A percentile compares a stretch with the other conserved stretches of the same genome.
phyloP scores from a whole-genome alignment of 2,797 vertebrate genomes.

The Sebastolobus alascanus region DNA sequence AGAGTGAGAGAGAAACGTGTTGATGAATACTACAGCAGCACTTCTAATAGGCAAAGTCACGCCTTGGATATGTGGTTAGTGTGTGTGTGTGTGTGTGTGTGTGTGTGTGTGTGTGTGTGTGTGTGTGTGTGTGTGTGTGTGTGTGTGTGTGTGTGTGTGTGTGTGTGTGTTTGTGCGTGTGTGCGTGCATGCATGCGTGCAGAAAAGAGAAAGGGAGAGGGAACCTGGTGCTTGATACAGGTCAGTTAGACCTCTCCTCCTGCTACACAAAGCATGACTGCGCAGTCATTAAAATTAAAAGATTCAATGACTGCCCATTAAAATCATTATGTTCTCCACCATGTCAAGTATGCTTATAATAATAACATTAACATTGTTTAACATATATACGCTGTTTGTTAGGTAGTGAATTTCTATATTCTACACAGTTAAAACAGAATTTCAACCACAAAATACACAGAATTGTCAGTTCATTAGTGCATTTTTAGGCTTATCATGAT shows the following conservation, averaged over 20 bases:
- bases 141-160: slow-evolving; percentile 15
- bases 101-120: slow-evolving; percentile 18
- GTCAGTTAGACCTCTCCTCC: slow-evolving; percentile 22
- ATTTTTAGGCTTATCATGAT: background rate
- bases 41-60: slow-evolving; percentile 45
- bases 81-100: slow-evolving; percentile 5
- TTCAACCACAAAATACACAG: background rate
- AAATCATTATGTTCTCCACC: background rate
- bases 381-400: background rate
- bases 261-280: slow-evolving; percentile 26
- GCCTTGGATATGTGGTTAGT: slow-evolving; percentile 14
- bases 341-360: background rate
- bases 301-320: too few species aligned
- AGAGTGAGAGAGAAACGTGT: slow-evolving; percentile 31
- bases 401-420: background rate
- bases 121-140: background rate
- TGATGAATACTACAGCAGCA: slow-evolving; percentile 21
- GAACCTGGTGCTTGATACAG: slow-evolving; percentile 8
- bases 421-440: background rate
- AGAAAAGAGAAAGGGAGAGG: background rate
- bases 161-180: background rate
- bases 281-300: background rate
- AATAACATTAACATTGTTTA: too few species aligned
- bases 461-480: background rate
- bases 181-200: background rate